Conservation (phyloP, 1,140 invertebrate genomes). For the Episyrphus balteatus region DNA sequence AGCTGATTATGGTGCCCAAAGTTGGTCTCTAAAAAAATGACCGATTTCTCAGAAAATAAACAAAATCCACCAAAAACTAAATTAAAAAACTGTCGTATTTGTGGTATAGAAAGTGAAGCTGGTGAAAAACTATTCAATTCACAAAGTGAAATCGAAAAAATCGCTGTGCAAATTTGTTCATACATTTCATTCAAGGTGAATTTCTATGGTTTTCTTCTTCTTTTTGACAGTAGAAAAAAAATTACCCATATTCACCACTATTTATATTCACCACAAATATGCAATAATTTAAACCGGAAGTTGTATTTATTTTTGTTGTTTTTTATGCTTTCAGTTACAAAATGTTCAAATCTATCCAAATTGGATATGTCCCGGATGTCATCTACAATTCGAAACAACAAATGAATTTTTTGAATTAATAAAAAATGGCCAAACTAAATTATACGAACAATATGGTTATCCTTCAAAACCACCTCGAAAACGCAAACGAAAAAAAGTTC, state of each 20-base stretch:
- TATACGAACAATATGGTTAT: background rate
- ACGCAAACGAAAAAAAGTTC: background rate
- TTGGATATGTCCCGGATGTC: conserved; percentile 1
- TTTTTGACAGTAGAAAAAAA: conserved; percentile 1
- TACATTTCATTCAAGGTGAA: background rate
- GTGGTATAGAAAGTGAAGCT: too few species aligned
- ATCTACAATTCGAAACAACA: conserved; percentile 2
- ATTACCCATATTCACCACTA: background rate
- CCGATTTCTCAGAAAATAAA: too few species aligned
- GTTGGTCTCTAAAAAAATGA: too few species aligned
- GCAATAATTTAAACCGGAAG: background rate
- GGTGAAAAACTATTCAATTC: too few species aligned
- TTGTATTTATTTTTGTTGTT: too few species aligned
- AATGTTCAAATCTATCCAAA: background rate
- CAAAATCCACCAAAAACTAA: too few species aligned
- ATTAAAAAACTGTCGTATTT: too few species aligned
- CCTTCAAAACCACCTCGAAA: background rate
- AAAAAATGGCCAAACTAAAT: background rate
- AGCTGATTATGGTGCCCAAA: too few species aligned
- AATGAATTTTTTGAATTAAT: background rate
- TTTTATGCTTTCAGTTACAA: background rate
- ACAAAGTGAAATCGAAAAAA: too few species aligned
- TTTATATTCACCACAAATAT: background rate
- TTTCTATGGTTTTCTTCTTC: background rate
- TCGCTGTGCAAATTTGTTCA: background rate